Percentiles rank a stretch among this genome's conserved stretches.
These are phyloP conservation scores for Drosophila mimica DNA, from an alignment of 2,888 invertebrate genomes.

Conservation along the genomic window DNA sequence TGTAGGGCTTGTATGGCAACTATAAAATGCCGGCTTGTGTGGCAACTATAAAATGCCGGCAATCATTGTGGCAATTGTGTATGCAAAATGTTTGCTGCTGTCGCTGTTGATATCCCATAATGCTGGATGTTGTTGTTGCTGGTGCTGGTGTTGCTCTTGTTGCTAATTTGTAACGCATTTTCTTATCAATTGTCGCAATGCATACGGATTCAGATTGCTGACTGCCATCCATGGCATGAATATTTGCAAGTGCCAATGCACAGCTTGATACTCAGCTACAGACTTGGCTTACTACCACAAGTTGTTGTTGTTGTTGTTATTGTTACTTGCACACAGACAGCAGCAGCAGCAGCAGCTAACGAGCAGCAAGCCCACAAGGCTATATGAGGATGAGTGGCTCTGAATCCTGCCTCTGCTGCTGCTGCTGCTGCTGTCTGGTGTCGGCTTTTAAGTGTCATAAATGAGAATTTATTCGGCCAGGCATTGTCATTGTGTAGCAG, in stretches of 20 bases:
- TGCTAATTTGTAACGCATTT: constrained; percentile 75
- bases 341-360: constrained; percentile 19
- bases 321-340: constrained; percentile 12
- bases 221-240: not conserved
- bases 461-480: constrained; percentile 79
- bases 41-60: constrained; percentile 9
- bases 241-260: constrained; percentile 27
- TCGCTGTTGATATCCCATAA: constrained; percentile 15
- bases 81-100: constrained; percentile 7
- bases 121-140: not conserved
- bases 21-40: constrained; percentile 5
- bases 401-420: constrained; percentile 17
- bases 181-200: constrained; percentile 77
- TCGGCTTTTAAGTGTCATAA: constrained; percentile 78
- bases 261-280: constrained; percentile 60
- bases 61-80: constrained; percentile 5
- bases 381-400: constrained; percentile 33
- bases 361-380: constrained; percentile 27
- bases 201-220: constrained; percentile 58
- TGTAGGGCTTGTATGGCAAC: not conserved
- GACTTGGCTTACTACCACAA: constrained; percentile 66
- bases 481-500: constrained; percentile 74
- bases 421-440: constrained; percentile 41
- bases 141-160: constrained; percentile 22
- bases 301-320: constrained; percentile 22